phyloP scores from a whole-genome alignment of 2,113 vertebrate genomes.

The Casuarius casuarius region DNA sequence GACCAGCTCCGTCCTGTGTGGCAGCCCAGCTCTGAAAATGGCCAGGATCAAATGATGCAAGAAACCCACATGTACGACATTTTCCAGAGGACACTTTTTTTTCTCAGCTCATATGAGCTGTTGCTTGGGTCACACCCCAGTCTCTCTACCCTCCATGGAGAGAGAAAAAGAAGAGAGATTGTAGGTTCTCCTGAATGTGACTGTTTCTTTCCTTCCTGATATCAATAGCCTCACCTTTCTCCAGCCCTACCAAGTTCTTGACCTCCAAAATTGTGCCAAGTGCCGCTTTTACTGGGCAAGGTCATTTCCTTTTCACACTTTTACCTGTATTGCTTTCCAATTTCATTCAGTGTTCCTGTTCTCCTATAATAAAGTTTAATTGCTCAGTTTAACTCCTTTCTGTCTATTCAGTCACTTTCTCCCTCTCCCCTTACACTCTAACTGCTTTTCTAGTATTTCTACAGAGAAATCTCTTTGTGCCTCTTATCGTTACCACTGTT shows the following conservation, averaged over 20 bases:
- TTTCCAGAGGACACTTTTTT: background rate
- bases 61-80: background rate
- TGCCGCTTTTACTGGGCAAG: background rate
- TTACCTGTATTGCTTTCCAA: constrained; percentile 1
- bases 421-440: background rate
- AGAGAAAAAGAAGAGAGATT: background rate
- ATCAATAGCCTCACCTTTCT: background rate
- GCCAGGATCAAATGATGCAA: background rate
- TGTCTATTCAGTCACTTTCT: background rate
- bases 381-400: background rate
- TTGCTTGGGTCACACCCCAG: background rate
- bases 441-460: background rate
- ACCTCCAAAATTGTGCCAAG: background rate
- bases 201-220: background rate
- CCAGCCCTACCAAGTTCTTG: background rate
- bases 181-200: background rate
- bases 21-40: background rate
- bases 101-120: background rate
- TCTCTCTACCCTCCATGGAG: background rate
- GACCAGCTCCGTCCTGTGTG: background rate
- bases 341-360: background rate
- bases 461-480: background rate
- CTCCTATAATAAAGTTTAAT: constrained; percentile 14
- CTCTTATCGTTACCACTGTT: background rate
- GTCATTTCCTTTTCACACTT: background rate